Conservation (phyloP, 2,888 invertebrate genomes). For the Eurytoma adleriae region DNA sequence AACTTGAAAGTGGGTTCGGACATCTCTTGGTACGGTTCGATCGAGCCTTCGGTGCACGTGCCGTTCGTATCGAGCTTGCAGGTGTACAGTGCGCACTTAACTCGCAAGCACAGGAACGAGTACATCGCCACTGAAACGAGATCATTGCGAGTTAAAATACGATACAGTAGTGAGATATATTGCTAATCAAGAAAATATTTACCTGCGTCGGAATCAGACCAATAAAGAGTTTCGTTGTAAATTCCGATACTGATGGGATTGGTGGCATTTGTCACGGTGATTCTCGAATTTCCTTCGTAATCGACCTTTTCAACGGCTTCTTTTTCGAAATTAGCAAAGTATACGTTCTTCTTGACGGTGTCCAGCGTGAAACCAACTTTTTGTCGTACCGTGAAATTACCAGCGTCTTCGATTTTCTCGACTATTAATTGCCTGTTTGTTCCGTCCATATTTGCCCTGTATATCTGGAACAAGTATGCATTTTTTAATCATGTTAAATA, state of each 20-base stretch:
- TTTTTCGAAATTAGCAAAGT: neutral
- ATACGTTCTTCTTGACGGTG: neutral
- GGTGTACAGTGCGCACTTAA: neutral
- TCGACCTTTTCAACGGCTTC: neutral
- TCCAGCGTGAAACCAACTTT: constrained; percentile 10
- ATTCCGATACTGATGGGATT: neutral
- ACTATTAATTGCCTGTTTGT: neutral
- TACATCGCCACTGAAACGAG: neutral
- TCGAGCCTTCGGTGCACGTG: neutral
- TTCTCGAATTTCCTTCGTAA: constrained; percentile 3
- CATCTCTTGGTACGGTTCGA: no score
- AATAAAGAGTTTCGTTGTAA: neutral
- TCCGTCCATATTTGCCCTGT: constrained; percentile 26
- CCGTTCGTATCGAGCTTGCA: neutral
- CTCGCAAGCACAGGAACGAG: neutral
- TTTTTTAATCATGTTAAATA: no score
- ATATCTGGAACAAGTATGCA: constrained; percentile 3
- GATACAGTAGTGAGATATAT: neutral
- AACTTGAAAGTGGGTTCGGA: no score
- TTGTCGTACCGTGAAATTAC: neutral
- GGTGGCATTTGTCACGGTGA: neutral
- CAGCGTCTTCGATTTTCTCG: neutral
- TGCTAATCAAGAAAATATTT: neutral
- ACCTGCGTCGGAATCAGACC: neutral
- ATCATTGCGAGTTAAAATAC: neutral